Evolutionary conservation across 2,888 invertebrate species (phyloP).

Genomic region (Diarsia rubi): DNA sequence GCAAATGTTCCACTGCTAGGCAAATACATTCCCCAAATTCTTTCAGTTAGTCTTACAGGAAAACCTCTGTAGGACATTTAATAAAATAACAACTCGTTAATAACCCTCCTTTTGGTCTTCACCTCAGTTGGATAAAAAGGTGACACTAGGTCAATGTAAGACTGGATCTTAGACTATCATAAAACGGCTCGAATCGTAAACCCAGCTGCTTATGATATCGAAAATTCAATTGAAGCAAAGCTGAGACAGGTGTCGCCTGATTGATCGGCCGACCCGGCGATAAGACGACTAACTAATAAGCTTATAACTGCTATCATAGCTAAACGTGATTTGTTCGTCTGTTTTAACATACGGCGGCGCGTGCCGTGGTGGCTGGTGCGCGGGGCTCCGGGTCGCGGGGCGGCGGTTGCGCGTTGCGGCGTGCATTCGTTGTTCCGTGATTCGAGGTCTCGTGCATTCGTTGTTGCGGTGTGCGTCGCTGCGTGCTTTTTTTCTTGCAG

Average conservation of each 20-base stretch:
- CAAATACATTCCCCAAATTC: background rate
- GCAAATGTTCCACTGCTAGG: background rate
- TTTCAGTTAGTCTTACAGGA: background rate
- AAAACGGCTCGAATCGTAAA: constrained; percentile 44
- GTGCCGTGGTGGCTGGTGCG: no score
- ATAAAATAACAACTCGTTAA: background rate
- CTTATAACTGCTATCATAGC: constrained; percentile 53
- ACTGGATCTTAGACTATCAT: constrained; percentile 21
- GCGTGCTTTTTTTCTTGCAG: no score
- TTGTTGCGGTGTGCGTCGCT: no score
- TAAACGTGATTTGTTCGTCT: constrained; percentile 20
- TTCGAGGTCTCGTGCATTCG: no score
- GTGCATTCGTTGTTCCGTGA: no score
- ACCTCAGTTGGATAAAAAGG: no score
- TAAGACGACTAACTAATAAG: constrained; percentile 64
- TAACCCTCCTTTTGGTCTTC: no score
- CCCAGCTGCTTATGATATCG: constrained; percentile 56
- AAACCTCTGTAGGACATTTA: background rate
- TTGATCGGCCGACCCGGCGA: constrained; percentile 59
- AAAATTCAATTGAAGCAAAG: constrained; percentile 75
- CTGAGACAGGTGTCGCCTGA: constrained; percentile 60
- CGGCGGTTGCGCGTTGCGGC: no score
- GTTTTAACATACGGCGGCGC: background rate
- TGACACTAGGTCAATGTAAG: background rate
- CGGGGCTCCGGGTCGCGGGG: no score